Evolutionary conservation across 64 coral and sea anemone genomes (phyloP), one percentile per base, ranked within the genome.

Genomic region (Dendrophyllia cribrosa): DNA sequence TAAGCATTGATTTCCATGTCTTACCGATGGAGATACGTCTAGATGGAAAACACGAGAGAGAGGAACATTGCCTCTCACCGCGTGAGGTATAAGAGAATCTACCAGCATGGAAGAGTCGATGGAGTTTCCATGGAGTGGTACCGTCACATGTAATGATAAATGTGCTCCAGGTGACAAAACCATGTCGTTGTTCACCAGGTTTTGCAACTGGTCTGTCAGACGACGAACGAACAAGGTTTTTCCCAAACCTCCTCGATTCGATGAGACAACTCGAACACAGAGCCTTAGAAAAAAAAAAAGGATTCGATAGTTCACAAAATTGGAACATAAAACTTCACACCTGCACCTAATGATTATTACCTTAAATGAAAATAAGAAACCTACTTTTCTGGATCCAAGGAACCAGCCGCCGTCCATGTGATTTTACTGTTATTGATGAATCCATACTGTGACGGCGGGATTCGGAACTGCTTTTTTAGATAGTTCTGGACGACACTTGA

Each of bases 1-100:
- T 34, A 34, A 34, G 34, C 34, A 34, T 34, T 34, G 34, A 53
- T 5, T 58, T 44, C 1, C 4, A 7, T 10, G 4, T 55, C 96
- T 95, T 83, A 98, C 96, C 58, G 93, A 95, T 76, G 93, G 96
- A 68, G 96, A 93, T 15, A 98, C 90, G 44, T 98, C 96, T 16
- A 98, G 13, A 79, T 98, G 96, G 5, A 98, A 88, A n/a, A 98
- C 86, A 47, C 96, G 82, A 66, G 96, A 98, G 34, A 98, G 66
- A 43, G 96, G 96, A 19, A 98, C 70, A 79, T 95, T 83, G 13
- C 77, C 61, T 53, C 69, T 93, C 3, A 91, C 74, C 5, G 87
- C 86, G 74, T 95, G 80, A 9, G 71, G 76, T 48, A 91, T 84
- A 23, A 98, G 66, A 14, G 77, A 83, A 45, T 95, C 79, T 51